Conservation (phyloP, 2,888 invertebrate species). For the Arctia plantaginis region DNA sequence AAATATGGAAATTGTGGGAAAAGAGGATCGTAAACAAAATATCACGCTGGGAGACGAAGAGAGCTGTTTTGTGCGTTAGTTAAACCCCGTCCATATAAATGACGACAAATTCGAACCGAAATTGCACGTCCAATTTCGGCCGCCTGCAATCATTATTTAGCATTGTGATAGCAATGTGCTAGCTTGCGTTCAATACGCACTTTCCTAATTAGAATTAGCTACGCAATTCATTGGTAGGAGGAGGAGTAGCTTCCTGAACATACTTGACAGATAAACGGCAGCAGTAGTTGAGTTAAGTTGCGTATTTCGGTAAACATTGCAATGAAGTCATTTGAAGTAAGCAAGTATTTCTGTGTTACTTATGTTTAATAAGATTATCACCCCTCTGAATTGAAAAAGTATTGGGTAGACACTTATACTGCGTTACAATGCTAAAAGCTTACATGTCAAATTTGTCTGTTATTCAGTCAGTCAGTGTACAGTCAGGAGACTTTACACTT, state of each 20-base stretch:
- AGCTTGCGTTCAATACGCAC: not conserved
- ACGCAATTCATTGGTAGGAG: not conserved
- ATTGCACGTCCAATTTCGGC: not conserved
- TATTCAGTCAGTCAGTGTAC: too few relatives aligned
- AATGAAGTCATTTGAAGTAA: not conserved
- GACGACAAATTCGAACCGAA: not conserved
- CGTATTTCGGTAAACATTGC: not conserved
- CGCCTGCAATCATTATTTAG: not conserved
- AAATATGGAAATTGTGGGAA: not conserved
- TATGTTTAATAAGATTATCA: not conserved
- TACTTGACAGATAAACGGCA: not conserved
- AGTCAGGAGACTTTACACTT: too few relatives aligned
- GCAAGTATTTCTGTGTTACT: not conserved
- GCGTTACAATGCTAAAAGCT: not conserved
- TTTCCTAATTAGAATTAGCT: not conserved
- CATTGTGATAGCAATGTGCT: not conserved
- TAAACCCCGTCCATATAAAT: not conserved
- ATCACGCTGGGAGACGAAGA: not conserved
- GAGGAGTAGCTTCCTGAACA: not conserved
- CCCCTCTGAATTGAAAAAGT: not conserved
- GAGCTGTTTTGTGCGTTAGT: not conserved
- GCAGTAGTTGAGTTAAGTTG: too few relatives aligned
- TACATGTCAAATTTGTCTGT: not conserved
- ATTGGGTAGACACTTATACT: not conserved
- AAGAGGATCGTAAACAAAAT: not conserved